Evolutionary conservation across 37 sponge, comb jelly and placozoan species (phyloP).

Genomic region (Tethya wilhelma): DNA sequence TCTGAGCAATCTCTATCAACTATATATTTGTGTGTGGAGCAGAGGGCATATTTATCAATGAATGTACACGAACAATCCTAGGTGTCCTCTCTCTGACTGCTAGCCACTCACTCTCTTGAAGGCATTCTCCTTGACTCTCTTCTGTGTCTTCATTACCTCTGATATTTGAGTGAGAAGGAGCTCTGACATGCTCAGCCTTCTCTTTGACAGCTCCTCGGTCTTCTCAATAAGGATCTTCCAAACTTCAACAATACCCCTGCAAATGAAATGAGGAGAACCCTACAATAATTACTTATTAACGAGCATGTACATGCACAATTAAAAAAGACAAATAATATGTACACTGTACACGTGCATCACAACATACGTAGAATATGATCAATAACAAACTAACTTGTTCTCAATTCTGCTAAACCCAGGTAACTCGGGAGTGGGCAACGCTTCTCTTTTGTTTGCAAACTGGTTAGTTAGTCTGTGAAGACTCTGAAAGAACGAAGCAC

Average conservation of each 20-base stretch:
- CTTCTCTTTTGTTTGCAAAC: constrained; percentile 48
- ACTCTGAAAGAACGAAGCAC: no score
- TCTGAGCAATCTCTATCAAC: constrained; percentile 51
- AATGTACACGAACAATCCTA: not conserved
- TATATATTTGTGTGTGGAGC: not conserved
- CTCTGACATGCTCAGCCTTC: constrained; percentile 48
- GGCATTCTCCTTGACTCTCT: constrained; percentile 58
- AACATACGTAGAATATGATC: not conserved
- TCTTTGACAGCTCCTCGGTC: constrained; percentile 58
- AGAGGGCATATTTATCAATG: not conserved
- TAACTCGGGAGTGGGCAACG: constrained; percentile 31
- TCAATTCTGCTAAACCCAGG: constrained; percentile 54
- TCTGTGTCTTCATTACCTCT: constrained; percentile 60
- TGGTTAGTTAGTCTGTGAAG: constrained; percentile 58
- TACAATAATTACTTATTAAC: not conserved
- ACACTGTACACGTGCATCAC: not conserved
- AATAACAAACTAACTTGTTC: constrained; percentile 53
- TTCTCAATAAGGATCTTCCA: constrained; percentile 72
- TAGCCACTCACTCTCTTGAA: constrained; percentile 67
- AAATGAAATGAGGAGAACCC: not conserved
- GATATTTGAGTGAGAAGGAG: constrained; percentile 45
- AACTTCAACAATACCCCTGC: constrained; percentile 71
- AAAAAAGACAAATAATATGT: not conserved
- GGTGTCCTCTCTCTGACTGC: not conserved
- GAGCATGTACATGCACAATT: not conserved